These are phyloP conservation scores for Lamproptera curius DNA, from an alignment of 2,888 invertebrate genomes.

Conservation along the genomic window DNA sequence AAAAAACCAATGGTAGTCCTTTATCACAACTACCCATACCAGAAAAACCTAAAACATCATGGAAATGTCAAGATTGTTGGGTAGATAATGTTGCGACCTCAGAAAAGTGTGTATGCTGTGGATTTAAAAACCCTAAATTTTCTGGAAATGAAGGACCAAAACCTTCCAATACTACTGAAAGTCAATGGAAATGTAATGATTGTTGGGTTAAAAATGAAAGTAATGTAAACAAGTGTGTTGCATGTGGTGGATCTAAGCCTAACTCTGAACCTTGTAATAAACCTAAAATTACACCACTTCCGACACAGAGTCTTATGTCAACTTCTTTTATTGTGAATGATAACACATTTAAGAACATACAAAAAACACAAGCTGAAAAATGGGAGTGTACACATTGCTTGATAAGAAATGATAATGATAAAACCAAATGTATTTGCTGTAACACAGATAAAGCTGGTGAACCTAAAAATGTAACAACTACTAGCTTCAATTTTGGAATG, in stretches of 20 bases:
- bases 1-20: constrained; percentile 24
- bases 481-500: constrained; percentile 48
- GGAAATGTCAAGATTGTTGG: constrained; percentile 51
- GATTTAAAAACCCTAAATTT: constrained; percentile 32
- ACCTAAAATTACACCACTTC: constrained; percentile 1
- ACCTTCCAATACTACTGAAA: constrained; percentile 10
- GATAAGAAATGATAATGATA: constrained; percentile 47
- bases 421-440: constrained; percentile 51
- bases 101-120: constrained; percentile 46
- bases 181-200: constrained; percentile 45
- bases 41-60: constrained; percentile 33
- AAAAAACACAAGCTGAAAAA: constrained; percentile 40
- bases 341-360: constrained; percentile 34
- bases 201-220: constrained; percentile 50
- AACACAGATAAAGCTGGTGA: constrained; percentile 39
- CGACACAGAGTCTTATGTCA: constrained; percentile 9
- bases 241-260: constrained; percentile 42
- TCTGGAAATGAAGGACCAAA: constrained; percentile 7
- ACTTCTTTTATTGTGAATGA: constrained; percentile 24
- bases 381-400: constrained; percentile 62
- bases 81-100: constrained; percentile 38
- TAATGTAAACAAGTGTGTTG: constrained; percentile 42
- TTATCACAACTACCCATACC: constrained; percentile 15
- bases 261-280: constrained; percentile 24
- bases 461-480: constrained; percentile 30